Evolutionary conservation across 2,888 invertebrate genomes (phyloP), one percentile per base, ranked within the genome.

Genomic region (Vanessa cardui): DNA sequence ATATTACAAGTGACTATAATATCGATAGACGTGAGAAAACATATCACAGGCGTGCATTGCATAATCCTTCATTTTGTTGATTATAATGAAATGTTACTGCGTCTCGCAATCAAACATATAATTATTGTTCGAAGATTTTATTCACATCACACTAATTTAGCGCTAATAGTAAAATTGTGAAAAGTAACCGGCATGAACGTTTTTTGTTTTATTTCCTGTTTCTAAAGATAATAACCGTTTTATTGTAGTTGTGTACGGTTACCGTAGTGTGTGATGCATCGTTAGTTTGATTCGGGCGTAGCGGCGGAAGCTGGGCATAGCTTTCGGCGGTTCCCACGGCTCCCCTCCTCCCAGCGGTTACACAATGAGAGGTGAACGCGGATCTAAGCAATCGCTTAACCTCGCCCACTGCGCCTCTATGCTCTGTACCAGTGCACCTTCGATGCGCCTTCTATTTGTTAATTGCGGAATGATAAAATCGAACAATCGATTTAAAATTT

Each of bases 361-460:
- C 92, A 92, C 92, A 92, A 92, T 91, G 87, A 89, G 87, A 91
- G 90, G 91, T 90, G 91, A 92, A 92, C 92, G 90, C 91, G 92
- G 92, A 92, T 92, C 92, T 92, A 91, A 90, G 90, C 92, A 92
- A 91, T 90, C 91, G 90, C 90, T 92, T 91, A 92, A 92, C 92
- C 92, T 92, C 92, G 91, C 92, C 92, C 91, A 91, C 87, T 87
- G 87, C 85, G 85, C 86, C 83, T 78, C 84, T 73, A 78, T 75
- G 65, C 60, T 65, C 65, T 54, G 63, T 54, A 76, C 79, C 74
- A 76, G 77, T 80, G 76, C 76, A 74, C 76, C 77, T 76, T 76
- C 78, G 78, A 78, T 76, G 74, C 73, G 74, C 76, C 75, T 75
- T 75, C 67, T 64, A 64, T 64, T 70, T 64, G 70, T 52, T 75